Conservation (phyloP, 2,113 vertebrate genomes). For the Crotalus tigris region DNA sequence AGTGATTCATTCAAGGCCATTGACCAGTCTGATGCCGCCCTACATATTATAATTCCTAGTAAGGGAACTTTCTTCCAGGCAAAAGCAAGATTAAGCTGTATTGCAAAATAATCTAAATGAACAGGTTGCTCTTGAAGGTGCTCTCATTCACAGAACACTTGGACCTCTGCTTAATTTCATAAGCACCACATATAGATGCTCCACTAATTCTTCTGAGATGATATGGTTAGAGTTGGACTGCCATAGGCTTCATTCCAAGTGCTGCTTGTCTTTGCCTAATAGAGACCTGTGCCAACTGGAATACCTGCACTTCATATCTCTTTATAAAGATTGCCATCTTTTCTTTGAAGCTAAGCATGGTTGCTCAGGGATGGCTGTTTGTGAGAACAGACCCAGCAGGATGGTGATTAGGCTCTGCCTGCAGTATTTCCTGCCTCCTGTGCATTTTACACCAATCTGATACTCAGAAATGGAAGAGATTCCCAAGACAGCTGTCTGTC, state of each 20-base stretch:
- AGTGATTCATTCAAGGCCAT: background rate
- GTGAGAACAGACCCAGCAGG: background rate
- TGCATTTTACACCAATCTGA: background rate
- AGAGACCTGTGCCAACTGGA: background rate
- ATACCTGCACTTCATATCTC: background rate
- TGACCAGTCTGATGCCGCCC: background rate
- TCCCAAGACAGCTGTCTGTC: background rate
- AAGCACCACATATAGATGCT: background rate
- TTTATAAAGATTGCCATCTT: background rate
- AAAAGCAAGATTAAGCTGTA: background rate
- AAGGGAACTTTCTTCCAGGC: background rate
- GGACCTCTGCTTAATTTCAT: background rate
- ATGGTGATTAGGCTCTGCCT: background rate
- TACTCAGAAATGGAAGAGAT: background rate
- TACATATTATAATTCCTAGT: background rate
- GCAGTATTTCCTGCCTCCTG: background rate
- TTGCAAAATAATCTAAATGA: background rate
- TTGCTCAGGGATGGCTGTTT: background rate
- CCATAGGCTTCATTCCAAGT: background rate
- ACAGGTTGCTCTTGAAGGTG: background rate
- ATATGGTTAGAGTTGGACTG: background rate
- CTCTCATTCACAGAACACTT: background rate
- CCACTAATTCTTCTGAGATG: background rate
- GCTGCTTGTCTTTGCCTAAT: background rate
- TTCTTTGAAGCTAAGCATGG: background rate